Evolutionary conservation across 2,797 vertebrate genomes (phyloP).

Genomic region (Peromyscus melanophrys): DNA sequence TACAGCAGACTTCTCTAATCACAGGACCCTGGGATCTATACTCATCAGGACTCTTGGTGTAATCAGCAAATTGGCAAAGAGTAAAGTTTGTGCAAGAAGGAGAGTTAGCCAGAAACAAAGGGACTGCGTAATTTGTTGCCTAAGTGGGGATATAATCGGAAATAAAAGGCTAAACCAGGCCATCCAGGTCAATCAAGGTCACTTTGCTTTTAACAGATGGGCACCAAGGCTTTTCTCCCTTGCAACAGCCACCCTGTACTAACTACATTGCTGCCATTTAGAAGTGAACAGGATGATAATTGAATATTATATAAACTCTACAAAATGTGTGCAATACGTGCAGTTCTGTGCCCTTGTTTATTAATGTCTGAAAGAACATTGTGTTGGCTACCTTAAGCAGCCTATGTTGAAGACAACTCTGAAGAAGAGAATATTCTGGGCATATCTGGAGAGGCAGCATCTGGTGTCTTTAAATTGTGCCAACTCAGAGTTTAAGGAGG

Average conservation of each 20-base stretch:
- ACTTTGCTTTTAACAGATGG: background rate
- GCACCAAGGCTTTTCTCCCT: background rate
- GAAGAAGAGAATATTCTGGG: background rate
- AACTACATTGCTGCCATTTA: background rate
- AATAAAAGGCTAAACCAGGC: background rate
- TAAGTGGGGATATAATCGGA: background rate
- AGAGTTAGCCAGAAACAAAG: conserved; percentile 23
- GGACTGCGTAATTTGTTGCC: conserved; percentile 19
- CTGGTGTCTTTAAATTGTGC: background rate
- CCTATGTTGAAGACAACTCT: background rate
- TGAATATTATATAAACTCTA: background rate
- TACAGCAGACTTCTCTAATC: background rate
- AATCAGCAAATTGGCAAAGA: conserved; percentile 8
- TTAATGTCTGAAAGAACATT: background rate
- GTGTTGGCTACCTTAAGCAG: conserved; percentile 14
- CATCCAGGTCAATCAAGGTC: background rate
- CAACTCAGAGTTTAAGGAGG: background rate
- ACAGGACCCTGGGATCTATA: background rate
- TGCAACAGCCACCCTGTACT: background rate
- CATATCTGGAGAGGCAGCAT: background rate
- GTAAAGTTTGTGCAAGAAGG: background rate
- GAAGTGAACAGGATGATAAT: background rate
- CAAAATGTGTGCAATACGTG: background rate
- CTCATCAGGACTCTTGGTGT: background rate
- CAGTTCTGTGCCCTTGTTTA: background rate